Percentiles rank a stretch among this genome's conserved stretches.
phyloP scores from a whole-genome alignment of 2,888 invertebrate species.

The Nephrotoma appendiculata region DNA sequence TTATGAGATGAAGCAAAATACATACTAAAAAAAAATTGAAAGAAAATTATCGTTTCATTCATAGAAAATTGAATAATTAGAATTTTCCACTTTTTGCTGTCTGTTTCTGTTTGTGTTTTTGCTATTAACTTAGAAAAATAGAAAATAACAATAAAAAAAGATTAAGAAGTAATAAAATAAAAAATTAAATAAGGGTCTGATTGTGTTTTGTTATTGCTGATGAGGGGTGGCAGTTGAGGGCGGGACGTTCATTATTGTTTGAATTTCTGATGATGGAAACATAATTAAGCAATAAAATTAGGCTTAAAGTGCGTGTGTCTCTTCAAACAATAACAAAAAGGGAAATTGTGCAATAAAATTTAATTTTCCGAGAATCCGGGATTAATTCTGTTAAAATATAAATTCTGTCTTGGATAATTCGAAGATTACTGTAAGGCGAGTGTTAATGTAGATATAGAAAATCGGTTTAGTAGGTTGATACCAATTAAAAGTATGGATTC shows the following conservation, averaged over 20 bases:
- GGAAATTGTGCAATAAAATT: background rate
- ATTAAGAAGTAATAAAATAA: background rate
- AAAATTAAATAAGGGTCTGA: background rate
- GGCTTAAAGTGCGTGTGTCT: background rate
- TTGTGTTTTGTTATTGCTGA: background rate
- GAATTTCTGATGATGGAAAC: background rate
- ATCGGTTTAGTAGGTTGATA: background rate
- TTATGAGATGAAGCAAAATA: background rate
- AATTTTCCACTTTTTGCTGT: background rate
- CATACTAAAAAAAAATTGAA: background rate
- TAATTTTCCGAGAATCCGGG: background rate
- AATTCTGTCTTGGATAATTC: background rate
- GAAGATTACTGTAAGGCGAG: background rate
- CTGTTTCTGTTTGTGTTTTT: background rate
- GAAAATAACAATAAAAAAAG: background rate
- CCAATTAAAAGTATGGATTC: background rate
- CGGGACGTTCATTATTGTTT: background rate
- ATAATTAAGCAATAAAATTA: background rate
- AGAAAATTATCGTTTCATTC: background rate
- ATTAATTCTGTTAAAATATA: background rate
- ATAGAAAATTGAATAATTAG: background rate
- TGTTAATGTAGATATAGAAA: background rate
- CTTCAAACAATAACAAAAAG: background rate
- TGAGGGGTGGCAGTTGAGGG: background rate
- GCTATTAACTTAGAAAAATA: background rate